These are phyloP conservation scores for Lobophora halterata DNA, from an alignment of 2,888 invertebrate species.

Conservation along the genomic window DNA sequence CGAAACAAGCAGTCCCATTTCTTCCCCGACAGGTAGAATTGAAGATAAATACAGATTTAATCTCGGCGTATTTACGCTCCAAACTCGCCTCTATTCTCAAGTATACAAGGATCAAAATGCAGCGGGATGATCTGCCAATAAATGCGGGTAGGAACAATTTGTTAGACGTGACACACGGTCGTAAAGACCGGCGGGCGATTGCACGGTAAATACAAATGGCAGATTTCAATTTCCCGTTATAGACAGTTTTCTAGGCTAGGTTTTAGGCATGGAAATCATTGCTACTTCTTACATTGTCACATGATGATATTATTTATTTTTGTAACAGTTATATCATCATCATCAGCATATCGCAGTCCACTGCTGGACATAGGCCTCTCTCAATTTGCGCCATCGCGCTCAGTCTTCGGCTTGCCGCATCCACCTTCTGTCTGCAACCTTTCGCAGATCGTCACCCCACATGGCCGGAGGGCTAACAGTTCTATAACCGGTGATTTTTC, in stretches of 20 bases:
- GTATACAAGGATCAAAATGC: slow-evolving; percentile 25
- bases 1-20: slow-evolving; percentile 34
- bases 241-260: slow-evolving; percentile 5
- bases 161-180: slow-evolving; percentile 47
- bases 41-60: slow-evolving; percentile 34
- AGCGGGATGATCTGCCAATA: slow-evolving; percentile 43
- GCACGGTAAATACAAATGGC: slow-evolving; percentile 13
- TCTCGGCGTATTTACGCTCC: slow-evolving; percentile 13
- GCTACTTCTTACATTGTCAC: too few species aligned
- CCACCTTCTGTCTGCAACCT: too few species aligned
- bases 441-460: too few species aligned
- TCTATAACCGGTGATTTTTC: too few species aligned
- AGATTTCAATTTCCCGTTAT: slow-evolving; percentile 24
- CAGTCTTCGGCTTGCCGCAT: too few species aligned
- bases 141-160: slow-evolving; percentile 55
- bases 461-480: too few species aligned
- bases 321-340: too few species aligned
- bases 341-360: too few species aligned
- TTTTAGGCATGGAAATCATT: too few species aligned
- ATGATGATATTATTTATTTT: too few species aligned
- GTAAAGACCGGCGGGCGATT: slow-evolving; percentile 33
- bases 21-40: slow-evolving; percentile 31
- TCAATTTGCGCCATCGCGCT: too few species aligned
- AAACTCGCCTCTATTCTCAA: slow-evolving; percentile 25
- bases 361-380: too few species aligned